Evolutionary conservation across 2,113 vertebrate genomes (phyloP).

Genomic region (Hypanus sabinus): DNA sequence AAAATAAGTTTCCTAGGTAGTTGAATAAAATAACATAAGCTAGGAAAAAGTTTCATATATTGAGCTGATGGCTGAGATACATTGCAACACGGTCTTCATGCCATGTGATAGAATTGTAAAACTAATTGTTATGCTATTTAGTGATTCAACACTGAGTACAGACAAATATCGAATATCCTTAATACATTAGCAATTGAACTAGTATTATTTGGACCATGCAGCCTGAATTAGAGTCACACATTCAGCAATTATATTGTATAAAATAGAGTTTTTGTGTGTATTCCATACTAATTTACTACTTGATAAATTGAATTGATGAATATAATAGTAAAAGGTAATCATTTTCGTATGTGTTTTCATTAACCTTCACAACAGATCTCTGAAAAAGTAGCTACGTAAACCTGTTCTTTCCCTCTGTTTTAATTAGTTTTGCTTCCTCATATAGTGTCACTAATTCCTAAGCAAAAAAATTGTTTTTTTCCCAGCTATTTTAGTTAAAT

Average conservation of each 20-base stretch:
- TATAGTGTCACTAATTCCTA: not conserved
- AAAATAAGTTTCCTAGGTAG: too few species aligned
- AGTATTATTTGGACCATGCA: not conserved
- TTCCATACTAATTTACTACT: not conserved
- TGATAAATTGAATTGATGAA: not conserved
- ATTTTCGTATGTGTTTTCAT: not conserved
- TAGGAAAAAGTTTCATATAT: too few species aligned
- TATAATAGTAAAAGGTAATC: not conserved
- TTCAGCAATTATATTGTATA: not conserved
- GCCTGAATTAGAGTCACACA: not conserved
- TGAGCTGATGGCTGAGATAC: too few species aligned
- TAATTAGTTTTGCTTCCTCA: not conserved
- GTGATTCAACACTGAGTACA: not conserved
- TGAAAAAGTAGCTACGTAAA: not conserved
- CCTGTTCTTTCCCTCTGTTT: not conserved
- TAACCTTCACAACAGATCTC: not conserved
- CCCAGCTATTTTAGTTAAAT: not conserved
- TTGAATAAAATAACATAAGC: too few species aligned
- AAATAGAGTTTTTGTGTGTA: not conserved
- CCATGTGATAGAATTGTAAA: not conserved
- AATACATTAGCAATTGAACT: not conserved
- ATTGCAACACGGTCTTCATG: not conserved
- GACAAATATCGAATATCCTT: not conserved
- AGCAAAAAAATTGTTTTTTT: not conserved
- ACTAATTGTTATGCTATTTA: not conserved